Evolutionary conservation across 2,113 vertebrate species (phyloP), one percentile per base, ranked within the genome.

Genomic region (Xyrauchen texanus): DNA sequence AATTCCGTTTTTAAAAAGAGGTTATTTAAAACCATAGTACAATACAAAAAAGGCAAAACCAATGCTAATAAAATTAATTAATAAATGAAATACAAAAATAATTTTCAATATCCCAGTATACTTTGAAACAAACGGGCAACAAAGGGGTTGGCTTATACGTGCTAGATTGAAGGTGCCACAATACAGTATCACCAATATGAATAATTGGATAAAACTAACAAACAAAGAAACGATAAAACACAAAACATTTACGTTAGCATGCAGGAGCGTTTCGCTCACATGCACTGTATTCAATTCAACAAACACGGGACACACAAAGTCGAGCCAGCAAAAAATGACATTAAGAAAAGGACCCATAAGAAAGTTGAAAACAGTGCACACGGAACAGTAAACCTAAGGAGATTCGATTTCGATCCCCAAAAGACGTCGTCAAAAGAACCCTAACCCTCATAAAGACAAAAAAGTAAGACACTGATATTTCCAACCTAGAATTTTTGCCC

Each of bases 201-300:
- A 91, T 88, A 80, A 91, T 92, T 61, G 45, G 62, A 46, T 46
- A 34, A 34, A 34, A 34, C 21, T 34, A 34, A 34, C 21, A 34
- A 34, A 34, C 21, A 34, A 74, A 34, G 7, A 60, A 80, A 71
- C 46, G 70, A 77, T 46, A 91, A 90, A 85, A 91, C 92, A 93
- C 90, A 91, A 92, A 93, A 91, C 89, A 89, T 88, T 91, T 92
- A 91, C 87, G 86, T 90, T 87, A 90, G 90, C 92, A 93, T 93
- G 92, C 92, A 93, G 90, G 91, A 93, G 92, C 92, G 85, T 81
- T 53, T 82, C 76, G 92, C 92, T 92, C 92, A 91, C 92, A 93
- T 93, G 92, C 93, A 93, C 91, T 90, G 89, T 82, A 82, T 80
- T 76, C 82, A 91, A 89, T 91, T 89, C 88, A 92, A 93, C 91